Conservation (phyloP, 2,113 vertebrate genomes). For the Galbula dea region DNA sequence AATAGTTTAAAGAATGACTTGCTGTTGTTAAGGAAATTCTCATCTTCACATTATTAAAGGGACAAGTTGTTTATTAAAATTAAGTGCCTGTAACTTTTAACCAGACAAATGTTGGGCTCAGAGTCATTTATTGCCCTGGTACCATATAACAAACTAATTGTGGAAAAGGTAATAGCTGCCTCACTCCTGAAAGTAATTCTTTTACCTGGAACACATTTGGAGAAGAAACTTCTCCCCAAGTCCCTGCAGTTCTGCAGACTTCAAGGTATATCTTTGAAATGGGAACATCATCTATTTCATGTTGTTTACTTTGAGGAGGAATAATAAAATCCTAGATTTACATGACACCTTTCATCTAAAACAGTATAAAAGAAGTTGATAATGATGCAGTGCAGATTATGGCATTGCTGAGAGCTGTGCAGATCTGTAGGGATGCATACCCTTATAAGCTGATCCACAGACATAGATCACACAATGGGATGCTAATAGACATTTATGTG, state of each 20-base stretch:
- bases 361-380: neutral
- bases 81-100: neutral
- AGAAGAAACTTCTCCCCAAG: neutral
- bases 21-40: neutral
- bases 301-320: neutral
- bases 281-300: neutral
- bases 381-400: neutral
- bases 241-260: neutral
- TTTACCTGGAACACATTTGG: neutral
- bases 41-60: neutral
- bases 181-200: neutral
- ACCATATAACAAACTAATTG: neutral
- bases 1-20: neutral
- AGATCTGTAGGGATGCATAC: neutral
- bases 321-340: neutral
- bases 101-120: neutral
- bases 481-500: neutral
- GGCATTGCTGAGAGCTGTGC: neutral
- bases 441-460: neutral
- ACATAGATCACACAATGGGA: neutral
- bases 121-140: neutral
- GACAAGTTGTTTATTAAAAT: neutral
- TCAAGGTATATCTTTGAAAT: neutral
- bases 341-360: neutral
- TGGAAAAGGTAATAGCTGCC: neutral